A percentile compares a stretch with the other conserved stretches of the same genome.
Evolutionary conservation across 2,113 vertebrate genomes (phyloP).

Genomic region (Cacatua alba): DNA sequence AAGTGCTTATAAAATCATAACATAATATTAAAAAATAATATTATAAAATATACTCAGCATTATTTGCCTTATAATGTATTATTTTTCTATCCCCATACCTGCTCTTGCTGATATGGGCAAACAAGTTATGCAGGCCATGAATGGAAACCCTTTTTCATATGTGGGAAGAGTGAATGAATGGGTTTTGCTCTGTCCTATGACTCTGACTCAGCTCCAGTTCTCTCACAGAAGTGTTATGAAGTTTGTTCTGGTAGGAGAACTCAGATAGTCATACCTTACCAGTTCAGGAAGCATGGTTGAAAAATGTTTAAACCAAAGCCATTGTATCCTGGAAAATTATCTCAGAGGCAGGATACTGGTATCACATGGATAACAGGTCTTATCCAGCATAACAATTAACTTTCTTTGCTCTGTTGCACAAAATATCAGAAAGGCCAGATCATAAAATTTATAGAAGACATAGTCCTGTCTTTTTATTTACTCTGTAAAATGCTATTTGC

Average conservation of each 20-base stretch:
- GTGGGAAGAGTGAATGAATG: neutral
- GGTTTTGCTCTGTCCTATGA: neutral
- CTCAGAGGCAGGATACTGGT: neutral
- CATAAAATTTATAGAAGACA: neutral
- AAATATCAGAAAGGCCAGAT: neutral
- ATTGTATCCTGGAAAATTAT: neutral
- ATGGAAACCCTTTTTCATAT: neutral
- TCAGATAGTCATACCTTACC: neutral
- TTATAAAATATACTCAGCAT: neutral
- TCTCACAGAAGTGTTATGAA: neutral
- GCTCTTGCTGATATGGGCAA: neutral
- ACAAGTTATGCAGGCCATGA: neutral
- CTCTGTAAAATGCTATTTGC: neutral
- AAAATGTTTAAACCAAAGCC: neutral
- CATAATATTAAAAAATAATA: neutral
- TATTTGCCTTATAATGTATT: neutral
- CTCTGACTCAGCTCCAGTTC: neutral
- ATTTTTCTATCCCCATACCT: neutral
- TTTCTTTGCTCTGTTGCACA: neutral
- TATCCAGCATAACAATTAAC: neutral
- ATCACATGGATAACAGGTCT: neutral
- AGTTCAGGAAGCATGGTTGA: neutral
- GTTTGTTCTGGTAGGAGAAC: neutral
- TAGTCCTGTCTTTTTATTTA: neutral
- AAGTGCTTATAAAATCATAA: neutral